Conservation (phyloP, 2,888 invertebrate genomes). For the Trachelus iudaicus region DNA sequence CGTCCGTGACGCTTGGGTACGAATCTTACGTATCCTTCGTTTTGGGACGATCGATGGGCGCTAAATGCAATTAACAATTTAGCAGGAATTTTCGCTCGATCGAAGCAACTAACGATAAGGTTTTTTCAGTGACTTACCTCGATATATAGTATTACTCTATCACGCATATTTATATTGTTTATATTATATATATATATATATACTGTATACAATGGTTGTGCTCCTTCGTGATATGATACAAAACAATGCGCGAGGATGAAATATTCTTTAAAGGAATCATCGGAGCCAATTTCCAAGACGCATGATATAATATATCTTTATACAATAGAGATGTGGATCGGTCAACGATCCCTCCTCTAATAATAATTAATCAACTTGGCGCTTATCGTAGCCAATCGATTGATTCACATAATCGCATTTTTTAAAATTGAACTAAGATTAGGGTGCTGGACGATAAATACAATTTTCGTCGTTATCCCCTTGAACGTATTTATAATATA, state of each 20-base stretch:
- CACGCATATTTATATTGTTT: constrained; percentile 24
- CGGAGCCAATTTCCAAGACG: background rate
- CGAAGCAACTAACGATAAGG: constrained; percentile 35
- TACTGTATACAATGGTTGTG: constrained; percentile 14
- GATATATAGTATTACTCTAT: constrained; percentile 25
- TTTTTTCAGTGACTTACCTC: constrained; percentile 35
- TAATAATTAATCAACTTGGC: background rate
- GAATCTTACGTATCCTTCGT: background rate
- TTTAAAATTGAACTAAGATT: background rate
- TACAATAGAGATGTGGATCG: background rate
- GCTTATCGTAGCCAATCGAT: background rate
- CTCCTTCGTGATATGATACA: constrained; percentile 17
- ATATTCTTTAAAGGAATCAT: background rate
- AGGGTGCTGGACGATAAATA: background rate
- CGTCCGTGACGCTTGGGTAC: background rate
- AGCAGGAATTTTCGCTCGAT: constrained; percentile 18
- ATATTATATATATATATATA: constrained; percentile 23
- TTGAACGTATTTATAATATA: no score
- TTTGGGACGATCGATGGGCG: background rate
- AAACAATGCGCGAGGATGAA: constrained; percentile 18
- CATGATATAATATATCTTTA: background rate
- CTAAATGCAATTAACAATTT: background rate
- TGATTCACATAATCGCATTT: background rate
- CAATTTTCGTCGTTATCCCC: background rate
- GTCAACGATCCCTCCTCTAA: background rate